phyloP scores from a whole-genome alignment of 2,797 vertebrate species.

The Sebastiscus albofasciatus region DNA sequence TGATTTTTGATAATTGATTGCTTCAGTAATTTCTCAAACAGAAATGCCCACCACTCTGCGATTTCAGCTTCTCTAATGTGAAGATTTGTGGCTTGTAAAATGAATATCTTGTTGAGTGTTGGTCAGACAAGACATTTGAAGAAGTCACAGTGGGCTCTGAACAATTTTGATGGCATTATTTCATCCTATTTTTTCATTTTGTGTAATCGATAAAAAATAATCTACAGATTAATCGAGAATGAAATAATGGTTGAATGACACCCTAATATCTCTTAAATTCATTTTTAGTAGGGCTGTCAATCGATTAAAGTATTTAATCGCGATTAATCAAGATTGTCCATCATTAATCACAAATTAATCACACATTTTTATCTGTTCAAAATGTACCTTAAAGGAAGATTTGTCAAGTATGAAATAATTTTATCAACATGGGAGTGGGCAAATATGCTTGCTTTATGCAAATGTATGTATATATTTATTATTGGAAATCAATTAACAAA shows the following conservation, averaged over 20 bases:
- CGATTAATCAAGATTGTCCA: too few species aligned
- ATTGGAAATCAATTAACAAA: too few species aligned
- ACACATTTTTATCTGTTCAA: too few species aligned
- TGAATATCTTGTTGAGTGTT: not conserved
- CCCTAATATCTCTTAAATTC: too few species aligned
- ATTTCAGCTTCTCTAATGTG: not conserved
- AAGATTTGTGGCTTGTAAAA: not conserved
- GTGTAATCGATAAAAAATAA: not conserved
- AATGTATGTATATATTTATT: too few species aligned
- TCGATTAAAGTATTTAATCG: too few species aligned
- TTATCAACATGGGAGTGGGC: too few species aligned
- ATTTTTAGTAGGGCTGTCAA: not conserved
- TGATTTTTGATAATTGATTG: not conserved
- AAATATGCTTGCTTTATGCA: too few species aligned
- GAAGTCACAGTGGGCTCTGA: not conserved
- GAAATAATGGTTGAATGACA: not conserved
- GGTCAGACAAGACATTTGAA: not conserved
- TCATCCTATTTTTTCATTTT: not conserved
- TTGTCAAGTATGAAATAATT: too few species aligned
- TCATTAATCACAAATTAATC: too few species aligned
- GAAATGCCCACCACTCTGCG: not conserved
- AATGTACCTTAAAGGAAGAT: too few species aligned
- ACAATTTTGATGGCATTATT: not conserved
- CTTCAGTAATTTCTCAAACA: not conserved
- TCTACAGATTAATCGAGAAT: too few species aligned